Evolutionary conservation across 2,797 vertebrate species (phyloP).

Genomic region (Pteropus rufus): DNA sequence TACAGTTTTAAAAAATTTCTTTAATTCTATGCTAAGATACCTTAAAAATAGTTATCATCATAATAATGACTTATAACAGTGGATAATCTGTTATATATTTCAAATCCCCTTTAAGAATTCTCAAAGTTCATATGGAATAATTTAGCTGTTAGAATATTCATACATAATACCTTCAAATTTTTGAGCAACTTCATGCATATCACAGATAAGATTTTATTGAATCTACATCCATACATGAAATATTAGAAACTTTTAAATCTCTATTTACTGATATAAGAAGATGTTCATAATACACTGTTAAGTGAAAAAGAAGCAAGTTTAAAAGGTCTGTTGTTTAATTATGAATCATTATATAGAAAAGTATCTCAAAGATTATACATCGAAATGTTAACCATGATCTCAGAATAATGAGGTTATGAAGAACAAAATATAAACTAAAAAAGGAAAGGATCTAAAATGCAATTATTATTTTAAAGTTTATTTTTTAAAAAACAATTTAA

Average conservation of each 20-base stretch:
- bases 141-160: not conserved
- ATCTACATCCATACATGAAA: not conserved
- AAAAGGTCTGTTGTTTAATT: not conserved
- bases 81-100: not conserved
- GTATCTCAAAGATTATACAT: not conserved
- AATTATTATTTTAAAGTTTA: not conserved
- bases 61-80: not conserved
- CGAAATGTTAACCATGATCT: not conserved
- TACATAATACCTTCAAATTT: constrained; percentile 16
- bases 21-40: not conserved
- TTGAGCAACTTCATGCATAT: not conserved
- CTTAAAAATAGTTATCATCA: not conserved
- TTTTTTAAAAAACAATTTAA: not conserved
- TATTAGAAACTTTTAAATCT: not conserved
- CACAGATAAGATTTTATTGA: not conserved
- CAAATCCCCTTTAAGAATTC: not conserved
- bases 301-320: not conserved
- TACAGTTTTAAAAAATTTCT: not conserved
- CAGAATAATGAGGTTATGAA: not conserved
- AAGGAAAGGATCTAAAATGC: not conserved
- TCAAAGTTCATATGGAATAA: constrained; percentile 13
- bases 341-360: not conserved
- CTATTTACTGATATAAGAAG: not conserved
- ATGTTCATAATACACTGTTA: not conserved
- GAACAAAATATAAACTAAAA: not conserved